Conservation (phyloP, 2,797 vertebrate species). For the Erithacus rubecula region DNA sequence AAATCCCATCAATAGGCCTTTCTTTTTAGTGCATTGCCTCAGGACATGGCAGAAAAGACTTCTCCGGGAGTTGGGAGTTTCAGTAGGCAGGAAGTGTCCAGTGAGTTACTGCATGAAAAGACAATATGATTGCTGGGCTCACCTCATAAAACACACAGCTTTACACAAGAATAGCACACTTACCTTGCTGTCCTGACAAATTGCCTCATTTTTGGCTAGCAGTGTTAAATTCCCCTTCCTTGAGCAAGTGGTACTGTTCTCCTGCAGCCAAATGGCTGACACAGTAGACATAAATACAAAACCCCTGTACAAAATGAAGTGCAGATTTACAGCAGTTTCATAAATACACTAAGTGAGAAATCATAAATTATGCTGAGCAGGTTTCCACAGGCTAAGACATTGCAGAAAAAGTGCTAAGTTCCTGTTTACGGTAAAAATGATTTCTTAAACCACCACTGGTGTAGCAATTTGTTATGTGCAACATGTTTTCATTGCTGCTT, state of each 20-base stretch:
- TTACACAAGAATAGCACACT: not conserved
- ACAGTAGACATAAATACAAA: not conserved
- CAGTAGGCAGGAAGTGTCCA: not conserved
- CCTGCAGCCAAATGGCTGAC: slow-evolving; percentile 4
- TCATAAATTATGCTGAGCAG: not conserved
- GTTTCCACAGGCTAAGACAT: not conserved
- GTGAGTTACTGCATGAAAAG: not conserved
- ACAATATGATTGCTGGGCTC: not conserved
- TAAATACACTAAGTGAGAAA: not conserved
- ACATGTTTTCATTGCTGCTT: not conserved
- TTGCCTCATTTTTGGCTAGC: not conserved
- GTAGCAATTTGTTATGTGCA: not conserved
- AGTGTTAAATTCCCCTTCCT: not conserved
- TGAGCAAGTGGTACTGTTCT: not conserved
- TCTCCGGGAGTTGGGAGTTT: not conserved
- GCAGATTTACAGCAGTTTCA: not conserved
- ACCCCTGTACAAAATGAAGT: not conserved
- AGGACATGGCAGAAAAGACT: not conserved
- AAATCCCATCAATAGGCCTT: slow-evolving; percentile 1
- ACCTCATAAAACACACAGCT: not conserved
- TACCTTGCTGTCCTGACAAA: not conserved
- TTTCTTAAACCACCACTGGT: not conserved
- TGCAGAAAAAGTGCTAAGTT: not conserved
- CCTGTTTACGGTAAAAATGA: not conserved
- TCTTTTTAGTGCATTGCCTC: not conserved